phyloP scores from a whole-genome alignment of 2,113 vertebrate genomes.

The Anthoscopus minutus region DNA sequence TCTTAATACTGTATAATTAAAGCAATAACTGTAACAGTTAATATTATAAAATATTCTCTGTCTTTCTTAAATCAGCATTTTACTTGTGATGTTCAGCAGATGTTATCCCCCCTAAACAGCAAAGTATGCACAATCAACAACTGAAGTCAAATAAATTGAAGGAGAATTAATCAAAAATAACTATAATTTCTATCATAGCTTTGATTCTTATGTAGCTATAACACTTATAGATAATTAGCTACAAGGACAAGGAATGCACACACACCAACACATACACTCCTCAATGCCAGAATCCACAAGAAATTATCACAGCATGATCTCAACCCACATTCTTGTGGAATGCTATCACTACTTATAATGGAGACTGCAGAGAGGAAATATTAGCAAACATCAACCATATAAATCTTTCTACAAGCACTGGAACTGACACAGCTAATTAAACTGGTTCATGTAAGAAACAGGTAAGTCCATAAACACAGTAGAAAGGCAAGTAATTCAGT shows the following conservation, averaged over 20 bases:
- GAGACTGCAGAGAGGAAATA: neutral
- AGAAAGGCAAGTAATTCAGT: constrained; percentile 33
- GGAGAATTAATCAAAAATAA: neutral
- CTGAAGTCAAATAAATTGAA: neutral
- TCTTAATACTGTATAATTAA: neutral
- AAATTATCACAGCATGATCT: neutral
- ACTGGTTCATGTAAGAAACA: constrained; percentile 6
- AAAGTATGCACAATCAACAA: neutral
- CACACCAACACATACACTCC: neutral
- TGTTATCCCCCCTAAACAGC: neutral
- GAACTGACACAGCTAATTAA: constrained; percentile 42
- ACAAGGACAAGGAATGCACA: neutral
- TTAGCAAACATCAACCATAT: constrained; percentile 2
- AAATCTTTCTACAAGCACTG: constrained; percentile 26
- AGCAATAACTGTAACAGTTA: neutral
- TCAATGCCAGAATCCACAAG: neutral
- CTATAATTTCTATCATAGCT: neutral
- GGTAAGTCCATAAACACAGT: constrained; percentile 43
- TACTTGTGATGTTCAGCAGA: neutral
- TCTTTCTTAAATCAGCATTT: constrained; percentile 8
- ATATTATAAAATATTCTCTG: neutral
- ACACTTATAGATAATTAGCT: neutral
- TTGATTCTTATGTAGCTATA: neutral
- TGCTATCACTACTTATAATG: neutral
- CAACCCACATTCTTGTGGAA: neutral